Evolutionary conservation across 2,888 invertebrate genomes (phyloP), one percentile per base, ranked within the genome.

Genomic region (Microplitis deprimator): DNA sequence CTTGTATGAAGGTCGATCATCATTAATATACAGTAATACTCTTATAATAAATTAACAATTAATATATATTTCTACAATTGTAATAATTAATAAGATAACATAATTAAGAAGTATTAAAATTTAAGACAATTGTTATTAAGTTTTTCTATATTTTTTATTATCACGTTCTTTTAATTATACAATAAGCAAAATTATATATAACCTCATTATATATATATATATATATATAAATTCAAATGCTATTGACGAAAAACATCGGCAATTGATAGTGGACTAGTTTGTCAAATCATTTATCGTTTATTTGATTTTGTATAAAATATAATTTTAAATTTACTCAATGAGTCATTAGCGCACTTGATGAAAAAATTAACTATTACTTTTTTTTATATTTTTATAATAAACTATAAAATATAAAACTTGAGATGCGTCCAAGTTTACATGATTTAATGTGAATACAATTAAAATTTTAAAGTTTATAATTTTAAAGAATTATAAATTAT

Each of bases 141-240:
- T 50, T 13, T 50, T 13, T 4, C 50, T 50, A 50, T 50, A 13
- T 50, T 76, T 20, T 73, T 76, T 76, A 72, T 76, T 76, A 76
- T 76, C 76, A 76, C 76, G 72, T 72, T 76, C 67, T 67, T 40
- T 29, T 50, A 71, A 71, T 50, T 50, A 17, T 71, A 71, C 62
- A 71, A 71, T 62, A 16, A 16, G 20, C 62, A 62, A 62, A 16
- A 20, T 70, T 20, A 69, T 41, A 59, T 50, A 29, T 29, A 59
- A 70, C 59, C 50, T 70, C 29, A 70, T 59, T n/a, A 13, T 20
- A 8, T 29, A 17, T 29, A 59, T 59, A 13, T 59, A 8, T n/a
- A n/a, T n/a, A n/a, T 5, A 38, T 70, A 13, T 59, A 60, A 20
- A 60, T 60, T 70, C 6, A n/a, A 70, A 60, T 20, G 5, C 6